phyloP scores from a whole-genome alignment of 2,797 vertebrate genomes.

The Microctenopoma lineatum region DNA sequence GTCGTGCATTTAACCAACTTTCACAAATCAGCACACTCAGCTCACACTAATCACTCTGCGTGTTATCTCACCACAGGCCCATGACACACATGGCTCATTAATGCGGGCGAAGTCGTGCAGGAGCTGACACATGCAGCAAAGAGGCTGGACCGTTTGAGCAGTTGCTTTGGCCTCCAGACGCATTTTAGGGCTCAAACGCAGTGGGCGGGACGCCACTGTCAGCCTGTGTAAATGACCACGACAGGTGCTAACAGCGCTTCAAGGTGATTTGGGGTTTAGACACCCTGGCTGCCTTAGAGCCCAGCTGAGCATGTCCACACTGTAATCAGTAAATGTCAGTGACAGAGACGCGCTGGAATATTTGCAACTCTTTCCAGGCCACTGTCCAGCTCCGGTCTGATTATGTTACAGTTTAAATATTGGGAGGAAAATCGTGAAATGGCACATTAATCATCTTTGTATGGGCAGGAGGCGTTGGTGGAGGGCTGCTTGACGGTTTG shows the following conservation, averaged over 20 bases:
- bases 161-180: conserved; percentile 58
- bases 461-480: neutral
- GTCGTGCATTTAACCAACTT: conserved; percentile 2
- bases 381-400: conserved; percentile 35
- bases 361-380: conserved; percentile 57
- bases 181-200: conserved; percentile 41
- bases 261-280: conserved; percentile 70
- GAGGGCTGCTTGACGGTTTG: neutral
- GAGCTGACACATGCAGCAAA: conserved; percentile 27
- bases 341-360: conserved; percentile 37
- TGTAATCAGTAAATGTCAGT: conserved; percentile 60
- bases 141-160: conserved; percentile 41
- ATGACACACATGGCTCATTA: conserved; percentile 14
- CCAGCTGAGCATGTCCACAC: conserved; percentile 54
- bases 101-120: conserved; percentile 17
- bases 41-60: neutral
- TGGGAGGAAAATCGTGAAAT: conserved; percentile 28
- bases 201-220: conserved; percentile 44
- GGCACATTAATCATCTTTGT: conserved; percentile 3
- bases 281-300: conserved; percentile 46
- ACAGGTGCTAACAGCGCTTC: conserved; percentile 73
- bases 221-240: conserved; percentile 61
- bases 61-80: conserved; percentile 14
- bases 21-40: conserved; percentile 20
- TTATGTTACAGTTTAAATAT: conserved; percentile 29